Percentiles rank a stretch among this genome's conserved stretches.
Evolutionary conservation across 2,113 vertebrate species (phyloP).

Genomic region (Salminus brasiliensis): DNA sequence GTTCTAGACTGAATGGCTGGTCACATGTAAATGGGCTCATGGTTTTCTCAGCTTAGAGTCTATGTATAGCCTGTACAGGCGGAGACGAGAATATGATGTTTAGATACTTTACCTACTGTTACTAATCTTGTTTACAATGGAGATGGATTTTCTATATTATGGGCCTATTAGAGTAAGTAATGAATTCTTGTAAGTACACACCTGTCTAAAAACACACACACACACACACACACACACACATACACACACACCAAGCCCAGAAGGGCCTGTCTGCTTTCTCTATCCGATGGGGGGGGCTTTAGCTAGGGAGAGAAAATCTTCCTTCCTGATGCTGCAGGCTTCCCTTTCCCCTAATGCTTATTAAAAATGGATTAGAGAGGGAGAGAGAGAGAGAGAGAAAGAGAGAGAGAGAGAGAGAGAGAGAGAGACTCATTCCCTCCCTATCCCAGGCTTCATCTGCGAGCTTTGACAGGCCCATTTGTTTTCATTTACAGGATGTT

Average conservation of each 20-base stretch:
- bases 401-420: not conserved
- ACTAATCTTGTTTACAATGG: too few species aligned
- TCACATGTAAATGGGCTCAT: too few species aligned
- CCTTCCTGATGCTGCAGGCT: constrained; percentile 37
- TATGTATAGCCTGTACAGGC: too few species aligned
- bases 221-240: constrained; percentile 4
- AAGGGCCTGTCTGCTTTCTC: constrained; percentile 36
- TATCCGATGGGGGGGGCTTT: constrained; percentile 44
- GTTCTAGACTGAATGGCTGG: too few species aligned
- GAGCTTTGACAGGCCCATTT: constrained; percentile 71
- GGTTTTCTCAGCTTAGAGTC: too few species aligned
- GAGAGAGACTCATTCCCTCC: constrained; percentile 35
- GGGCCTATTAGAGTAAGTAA: not conserved
- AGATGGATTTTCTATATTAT: too few species aligned
- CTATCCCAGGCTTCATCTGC: constrained; percentile 43
- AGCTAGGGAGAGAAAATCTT: constrained; percentile 45
- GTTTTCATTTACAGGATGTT: constrained; percentile 73
- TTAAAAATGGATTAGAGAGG: constrained; percentile 65
- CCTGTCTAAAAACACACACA: not conserved
- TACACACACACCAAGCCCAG: not conserved
- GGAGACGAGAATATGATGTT: too few species aligned
- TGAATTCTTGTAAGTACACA: not conserved
- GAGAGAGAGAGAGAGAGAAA: not conserved
- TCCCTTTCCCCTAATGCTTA: constrained; percentile 53
- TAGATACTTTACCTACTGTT: too few species aligned